Evolutionary conservation across 2,888 invertebrate species (phyloP).

Genomic region (Augochlorella aurata): DNA sequence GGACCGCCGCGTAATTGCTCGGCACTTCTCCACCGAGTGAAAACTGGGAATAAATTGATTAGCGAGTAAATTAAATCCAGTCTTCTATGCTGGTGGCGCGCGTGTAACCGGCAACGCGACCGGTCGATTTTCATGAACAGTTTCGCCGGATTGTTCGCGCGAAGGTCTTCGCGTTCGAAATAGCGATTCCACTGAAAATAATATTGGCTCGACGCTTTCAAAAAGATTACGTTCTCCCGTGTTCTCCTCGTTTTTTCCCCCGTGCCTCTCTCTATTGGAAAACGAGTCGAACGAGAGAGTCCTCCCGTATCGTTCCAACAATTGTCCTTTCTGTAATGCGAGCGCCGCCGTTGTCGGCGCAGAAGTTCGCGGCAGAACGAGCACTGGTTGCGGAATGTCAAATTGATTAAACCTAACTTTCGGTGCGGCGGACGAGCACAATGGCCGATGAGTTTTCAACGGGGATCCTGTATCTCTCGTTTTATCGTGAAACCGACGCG

Average conservation of each 20-base stretch:
- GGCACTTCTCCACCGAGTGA: conserved; percentile 34
- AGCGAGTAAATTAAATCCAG: conserved; percentile 49
- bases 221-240: neutral
- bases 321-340: conserved; percentile 43
- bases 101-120: conserved; percentile 27
- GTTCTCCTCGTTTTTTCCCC: no score
- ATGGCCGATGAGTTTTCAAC: conserved; percentile 53
- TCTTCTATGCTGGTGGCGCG: conserved; percentile 31
- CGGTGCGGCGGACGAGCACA: conserved; percentile 47
- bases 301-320: conserved; percentile 30
- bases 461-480: conserved; percentile 29
- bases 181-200: neutral
- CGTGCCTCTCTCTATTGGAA: neutral
- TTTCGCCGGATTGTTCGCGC: conserved; percentile 3
- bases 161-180: neutral
- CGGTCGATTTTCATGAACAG: neutral
- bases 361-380: conserved; percentile 48
- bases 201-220: neutral
- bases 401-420: conserved; percentile 62
- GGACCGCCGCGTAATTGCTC: conserved; percentile 36
- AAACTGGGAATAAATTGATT: conserved; percentile 37
- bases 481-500: conserved; percentile 47
- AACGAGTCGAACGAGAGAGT: conserved; percentile 18
- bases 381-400: conserved; percentile 52
- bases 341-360: conserved; percentile 16